A percentile compares a stretch with the other conserved stretches of the same genome.
phyloP scores from a whole-genome alignment of 2,113 vertebrate species.

The Limnothrissa miodon region DNA sequence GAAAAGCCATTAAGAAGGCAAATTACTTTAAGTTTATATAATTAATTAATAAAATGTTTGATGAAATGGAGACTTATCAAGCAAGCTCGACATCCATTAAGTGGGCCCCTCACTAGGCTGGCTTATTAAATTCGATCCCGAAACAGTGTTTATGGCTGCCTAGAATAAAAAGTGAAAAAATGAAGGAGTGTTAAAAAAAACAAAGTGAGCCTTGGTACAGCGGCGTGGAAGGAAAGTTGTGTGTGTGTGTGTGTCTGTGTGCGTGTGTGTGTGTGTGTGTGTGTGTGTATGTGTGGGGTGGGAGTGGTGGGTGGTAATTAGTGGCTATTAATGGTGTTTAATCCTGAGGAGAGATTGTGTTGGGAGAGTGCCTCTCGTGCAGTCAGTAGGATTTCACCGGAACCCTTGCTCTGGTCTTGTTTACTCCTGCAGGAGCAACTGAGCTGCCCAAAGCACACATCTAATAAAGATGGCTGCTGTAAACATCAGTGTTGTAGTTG shows the following conservation, averaged over 20 bases:
- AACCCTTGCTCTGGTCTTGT: conserved; percentile 61
- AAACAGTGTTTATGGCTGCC: conserved; percentile 69
- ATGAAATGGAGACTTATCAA: conserved; percentile 80
- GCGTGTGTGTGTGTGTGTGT: background rate
- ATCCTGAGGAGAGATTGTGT: conserved; percentile 62
- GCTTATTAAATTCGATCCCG: conserved; percentile 71
- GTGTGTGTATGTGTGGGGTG: background rate
- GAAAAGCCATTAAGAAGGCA: conserved; percentile 72
- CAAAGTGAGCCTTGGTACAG: conserved; percentile 52
- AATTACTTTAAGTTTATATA: conserved; percentile 79
- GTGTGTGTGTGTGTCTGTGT: background rate
- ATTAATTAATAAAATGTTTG: conserved; percentile 79
- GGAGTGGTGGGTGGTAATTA: conserved; percentile 74
- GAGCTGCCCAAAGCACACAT: conserved; percentile 69
- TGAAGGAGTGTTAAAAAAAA: background rate
- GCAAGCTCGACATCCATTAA: conserved; percentile 76
- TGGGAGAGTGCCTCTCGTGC: conserved; percentile 27
- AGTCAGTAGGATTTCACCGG: conserved; percentile 51
- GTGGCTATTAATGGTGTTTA: conserved; percentile 75
- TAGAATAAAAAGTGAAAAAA: conserved; percentile 60
- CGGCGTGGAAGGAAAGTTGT: conserved; percentile 71
- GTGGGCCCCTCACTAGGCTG: conserved; percentile 67
- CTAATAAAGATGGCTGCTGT: conserved; percentile 73
- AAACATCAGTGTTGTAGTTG: conserved; percentile 50
- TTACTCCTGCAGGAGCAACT: conserved; percentile 68